Evolutionary conservation across 2,888 invertebrate genomes (phyloP), one percentile per base, ranked within the genome.

Genomic region (Synanthedon formicaeformis): DNA sequence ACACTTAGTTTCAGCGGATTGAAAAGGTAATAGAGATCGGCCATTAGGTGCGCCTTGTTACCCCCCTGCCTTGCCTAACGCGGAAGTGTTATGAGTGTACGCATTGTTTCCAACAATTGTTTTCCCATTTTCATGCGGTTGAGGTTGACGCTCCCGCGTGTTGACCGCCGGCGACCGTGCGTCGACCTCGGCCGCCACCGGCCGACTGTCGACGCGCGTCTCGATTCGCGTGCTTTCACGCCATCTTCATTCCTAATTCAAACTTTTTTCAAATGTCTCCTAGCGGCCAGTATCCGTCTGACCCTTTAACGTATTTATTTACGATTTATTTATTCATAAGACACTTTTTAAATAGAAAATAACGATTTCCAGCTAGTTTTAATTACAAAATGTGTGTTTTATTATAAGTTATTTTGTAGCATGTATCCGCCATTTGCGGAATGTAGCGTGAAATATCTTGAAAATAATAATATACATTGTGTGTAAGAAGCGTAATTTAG

Each of bases 81-180:
- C 69, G 71, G 69, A 71, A 69, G 68, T 58, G 61, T 60, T 59
- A 55, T 53, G 60, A 56, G 65, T 67, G 58, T 68, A 70, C 71
- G 75, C 75, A 76, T 78, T 77, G 75, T 77, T 73, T 64, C 57
- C 61, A 65, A 73, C 76, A 71, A 77, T 75, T 73, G 75, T 78
- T 78, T 75, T 75, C 75, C 73, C 73, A 75, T 76, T 73, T 76
- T 70, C 75, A 70, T 65, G 63, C 60, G 65, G 62, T 59, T 14
- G 60, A 65, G 71, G 67, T 61, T 68, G 69, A 63, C 71, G 70
- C 68, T 63, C 70, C 71, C 66, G 59, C 63, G 59, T 64, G 68
- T 60, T 71, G 72, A 72, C 71, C 70, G 71, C 67, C 65, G 63
- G 64, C 72, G 77, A 71, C 69, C 77, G 71, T 69, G 66, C 73